Evolutionary conservation across 2,113 vertebrate genomes (phyloP).

Genomic region (Pardalotus punctatus): DNA sequence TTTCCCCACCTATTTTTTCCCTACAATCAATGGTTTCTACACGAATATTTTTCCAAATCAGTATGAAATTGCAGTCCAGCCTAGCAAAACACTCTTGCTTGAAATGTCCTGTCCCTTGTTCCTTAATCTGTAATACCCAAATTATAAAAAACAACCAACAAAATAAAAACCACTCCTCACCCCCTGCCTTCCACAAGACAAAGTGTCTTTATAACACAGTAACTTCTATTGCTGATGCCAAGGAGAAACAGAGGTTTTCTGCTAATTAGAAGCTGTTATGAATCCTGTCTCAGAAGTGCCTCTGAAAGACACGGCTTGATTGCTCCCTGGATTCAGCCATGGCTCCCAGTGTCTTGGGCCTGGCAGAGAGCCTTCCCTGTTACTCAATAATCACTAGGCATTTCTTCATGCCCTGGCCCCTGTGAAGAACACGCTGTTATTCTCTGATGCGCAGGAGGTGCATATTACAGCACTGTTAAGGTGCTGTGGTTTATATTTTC

Average conservation of each 20-base stretch:
- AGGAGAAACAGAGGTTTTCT: background rate
- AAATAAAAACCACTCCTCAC: background rate
- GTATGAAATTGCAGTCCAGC: background rate
- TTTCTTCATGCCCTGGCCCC: background rate
- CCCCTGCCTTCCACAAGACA: background rate
- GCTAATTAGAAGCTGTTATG: background rate
- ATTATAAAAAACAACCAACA: background rate
- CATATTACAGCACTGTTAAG: background rate
- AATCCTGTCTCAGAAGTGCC: background rate
- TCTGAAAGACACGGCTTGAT: background rate
- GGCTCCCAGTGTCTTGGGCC: background rate
- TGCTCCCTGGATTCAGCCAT: background rate
- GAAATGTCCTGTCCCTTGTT: background rate
- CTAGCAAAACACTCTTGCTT: background rate
- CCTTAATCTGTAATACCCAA: background rate
- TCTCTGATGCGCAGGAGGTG: background rate
- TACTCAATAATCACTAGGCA: background rate
- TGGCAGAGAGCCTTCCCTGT: background rate
- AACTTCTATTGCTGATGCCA: background rate
- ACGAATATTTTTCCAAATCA: background rate
- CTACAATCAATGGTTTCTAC: background rate
- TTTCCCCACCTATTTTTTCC: fast-evolving
- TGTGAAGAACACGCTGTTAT: background rate
- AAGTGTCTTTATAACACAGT: background rate
- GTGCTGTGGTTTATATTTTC: background rate